phyloP scores from a whole-genome alignment of 2,113 vertebrate species.

The Orthonyx spaldingii region DNA sequence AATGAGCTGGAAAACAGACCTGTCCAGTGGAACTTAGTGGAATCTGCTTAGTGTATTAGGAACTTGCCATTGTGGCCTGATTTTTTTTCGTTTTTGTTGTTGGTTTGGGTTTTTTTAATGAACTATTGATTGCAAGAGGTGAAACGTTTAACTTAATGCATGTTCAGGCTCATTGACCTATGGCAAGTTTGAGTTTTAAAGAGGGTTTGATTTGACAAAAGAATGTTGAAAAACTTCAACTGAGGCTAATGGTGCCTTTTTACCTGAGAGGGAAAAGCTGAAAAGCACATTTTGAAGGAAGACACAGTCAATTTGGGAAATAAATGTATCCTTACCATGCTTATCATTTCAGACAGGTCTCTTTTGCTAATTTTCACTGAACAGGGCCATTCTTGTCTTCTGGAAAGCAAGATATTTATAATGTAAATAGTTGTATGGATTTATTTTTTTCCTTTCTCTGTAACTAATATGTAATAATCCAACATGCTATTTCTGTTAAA shows the following conservation, averaged over 20 bases:
- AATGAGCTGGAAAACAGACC: background rate
- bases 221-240: constrained; percentile 20
- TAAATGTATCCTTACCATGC: background rate
- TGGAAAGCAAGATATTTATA: constrained; percentile 50
- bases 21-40: background rate
- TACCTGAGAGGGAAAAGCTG: background rate
- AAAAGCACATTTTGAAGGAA: background rate
- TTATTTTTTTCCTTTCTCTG: constrained; percentile 17
- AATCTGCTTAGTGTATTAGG: background rate
- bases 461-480: constrained; percentile 55
- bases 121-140: constrained; percentile 6
- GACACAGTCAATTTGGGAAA: background rate
- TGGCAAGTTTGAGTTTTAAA: constrained; percentile 7
- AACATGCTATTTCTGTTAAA: constrained; percentile 17
- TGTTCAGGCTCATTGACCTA: background rate
- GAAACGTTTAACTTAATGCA: background rate
- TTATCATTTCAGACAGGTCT: constrained; percentile 29
- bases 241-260: constrained; percentile 40
- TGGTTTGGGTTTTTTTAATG: background rate
- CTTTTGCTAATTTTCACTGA: constrained; percentile 39
- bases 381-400: constrained; percentile 47
- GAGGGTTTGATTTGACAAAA: constrained; percentile 5
- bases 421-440: constrained; percentile 68
- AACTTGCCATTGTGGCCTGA: constrained; percentile 5
- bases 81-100: background rate